These are phyloP conservation scores for Criorhina ranunculi DNA, from an alignment of 2,888 invertebrate species.

Conservation along the genomic window DNA sequence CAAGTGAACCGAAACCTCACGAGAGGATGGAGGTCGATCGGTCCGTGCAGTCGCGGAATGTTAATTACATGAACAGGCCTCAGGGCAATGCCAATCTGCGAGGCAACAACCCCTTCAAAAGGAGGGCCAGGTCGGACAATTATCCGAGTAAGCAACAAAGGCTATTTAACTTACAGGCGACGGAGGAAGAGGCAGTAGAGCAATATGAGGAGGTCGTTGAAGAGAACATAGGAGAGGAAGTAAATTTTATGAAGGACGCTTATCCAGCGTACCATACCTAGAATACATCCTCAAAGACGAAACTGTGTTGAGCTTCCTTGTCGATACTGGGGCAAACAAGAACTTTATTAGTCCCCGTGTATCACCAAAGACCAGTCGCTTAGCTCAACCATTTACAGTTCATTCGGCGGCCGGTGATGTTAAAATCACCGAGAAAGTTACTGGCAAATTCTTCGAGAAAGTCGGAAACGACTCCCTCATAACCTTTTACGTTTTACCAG, in stretches of 20 bases:
- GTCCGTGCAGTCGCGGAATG: background rate
- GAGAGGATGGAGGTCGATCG: background rate
- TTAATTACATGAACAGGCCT: background rate
- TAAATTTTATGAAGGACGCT: conserved; percentile 4
- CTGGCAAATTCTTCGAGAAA: background rate
- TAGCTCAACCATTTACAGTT: background rate
- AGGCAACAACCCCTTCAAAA: no score
- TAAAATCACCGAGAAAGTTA: background rate
- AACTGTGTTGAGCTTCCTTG: background rate
- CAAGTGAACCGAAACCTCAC: background rate
- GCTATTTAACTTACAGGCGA: background rate
- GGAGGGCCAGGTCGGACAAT: no score
- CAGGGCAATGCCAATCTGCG: no score
- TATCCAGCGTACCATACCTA: background rate
- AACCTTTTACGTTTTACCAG: background rate
- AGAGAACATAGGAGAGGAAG: background rate
- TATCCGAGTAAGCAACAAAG: background rate
- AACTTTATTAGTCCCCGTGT: background rate
- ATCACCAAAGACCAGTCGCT: background rate
- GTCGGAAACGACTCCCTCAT: background rate
- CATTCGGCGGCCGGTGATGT: background rate
- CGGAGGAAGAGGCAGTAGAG: background rate
- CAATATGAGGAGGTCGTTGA: background rate
- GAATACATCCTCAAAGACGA: background rate
- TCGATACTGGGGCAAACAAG: background rate